Conservation (phyloP, 2,797 vertebrate species). For the Catharus ustulatus region DNA sequence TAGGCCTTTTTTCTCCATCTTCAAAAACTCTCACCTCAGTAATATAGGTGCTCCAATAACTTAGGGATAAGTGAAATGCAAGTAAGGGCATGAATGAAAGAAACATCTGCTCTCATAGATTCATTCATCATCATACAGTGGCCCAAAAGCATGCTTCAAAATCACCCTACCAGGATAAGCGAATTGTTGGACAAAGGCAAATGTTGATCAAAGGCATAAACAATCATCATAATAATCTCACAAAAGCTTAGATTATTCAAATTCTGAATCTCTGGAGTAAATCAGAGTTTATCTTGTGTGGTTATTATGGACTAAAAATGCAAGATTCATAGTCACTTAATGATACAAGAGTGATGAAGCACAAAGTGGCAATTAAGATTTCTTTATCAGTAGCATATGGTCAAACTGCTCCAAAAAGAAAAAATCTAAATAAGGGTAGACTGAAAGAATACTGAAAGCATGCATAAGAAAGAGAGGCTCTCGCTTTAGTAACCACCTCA, state of each 20-base stretch:
- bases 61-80: background rate
- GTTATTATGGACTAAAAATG: background rate
- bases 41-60: background rate
- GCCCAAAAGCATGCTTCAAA: background rate
- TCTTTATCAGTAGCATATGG: background rate
- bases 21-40: background rate
- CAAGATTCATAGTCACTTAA: background rate
- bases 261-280: background rate
- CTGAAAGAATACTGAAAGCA: background rate
- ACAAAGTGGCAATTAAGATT: constrained; percentile 29
- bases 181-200: background rate
- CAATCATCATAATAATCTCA: background rate
- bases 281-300: background rate
- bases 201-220: constrained; percentile 20
- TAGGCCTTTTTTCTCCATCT: background rate
- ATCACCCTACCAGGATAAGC: constrained; percentile 7
- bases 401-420: background rate
- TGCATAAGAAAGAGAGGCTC: background rate
- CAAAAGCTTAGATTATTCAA: constrained; percentile 35
- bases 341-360: background rate
- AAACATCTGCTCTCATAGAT: background rate
- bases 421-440: background rate
- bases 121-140: background rate
- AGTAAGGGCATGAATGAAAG: background rate
- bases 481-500: background rate